phyloP scores from a whole-genome alignment of 2,113 vertebrate genomes.

The Takifugu flavidus region DNA sequence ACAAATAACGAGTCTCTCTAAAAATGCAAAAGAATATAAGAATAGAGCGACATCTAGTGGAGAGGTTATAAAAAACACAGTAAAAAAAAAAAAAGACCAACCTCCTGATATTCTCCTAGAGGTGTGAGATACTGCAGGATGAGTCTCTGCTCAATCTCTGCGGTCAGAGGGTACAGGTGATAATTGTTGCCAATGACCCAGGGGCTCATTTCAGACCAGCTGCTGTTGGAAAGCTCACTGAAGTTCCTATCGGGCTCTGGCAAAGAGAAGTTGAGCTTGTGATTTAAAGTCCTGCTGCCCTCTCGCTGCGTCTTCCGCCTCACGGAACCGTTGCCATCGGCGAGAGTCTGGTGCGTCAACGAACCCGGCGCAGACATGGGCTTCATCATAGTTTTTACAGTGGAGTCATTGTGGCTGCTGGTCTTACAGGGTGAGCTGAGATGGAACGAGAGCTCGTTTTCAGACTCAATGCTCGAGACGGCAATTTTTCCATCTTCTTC shows the following conservation, averaged over 20 bases:
- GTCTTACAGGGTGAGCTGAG: slow-evolving; percentile 82
- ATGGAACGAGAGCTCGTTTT: slow-evolving; percentile 84
- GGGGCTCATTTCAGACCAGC: slow-evolving; percentile 98
- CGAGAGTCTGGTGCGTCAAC: slow-evolving; percentile 43
- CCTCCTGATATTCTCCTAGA: slow-evolving; percentile 98
- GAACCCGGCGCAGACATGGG: slow-evolving; percentile 69
- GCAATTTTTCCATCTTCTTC: slow-evolving; percentile 40
- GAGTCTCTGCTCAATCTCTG: slow-evolving; percentile 94
- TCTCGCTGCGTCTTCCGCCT: slow-evolving; percentile 82
- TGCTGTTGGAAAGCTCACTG: slow-evolving; percentile 97
- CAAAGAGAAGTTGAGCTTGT: slow-evolving; percentile 86
- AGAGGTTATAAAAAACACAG: slow-evolving; percentile 16
- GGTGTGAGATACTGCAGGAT: slow-evolving; percentile 97
- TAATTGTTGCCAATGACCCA: slow-evolving; percentile 99
- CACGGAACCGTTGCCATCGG: slow-evolving; percentile 65
- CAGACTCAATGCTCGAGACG: slow-evolving; percentile 64
- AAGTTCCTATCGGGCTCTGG: slow-evolving; percentile 87
- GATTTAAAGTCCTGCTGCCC: slow-evolving; percentile 83
- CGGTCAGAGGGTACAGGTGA: slow-evolving; percentile 90
- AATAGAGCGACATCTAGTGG: slow-evolving; percentile 59
- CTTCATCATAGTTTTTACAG: slow-evolving; percentile 78
- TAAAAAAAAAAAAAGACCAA: slow-evolving; percentile 48
- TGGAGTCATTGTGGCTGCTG: slow-evolving; percentile 80
- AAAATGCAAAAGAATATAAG: background rate
- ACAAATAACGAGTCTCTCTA: background rate